Percentiles rank a stretch among this genome's conserved stretches.
phyloP scores from a whole-genome alignment of 2,888 invertebrate species.

The Synanthedon vespiformis region DNA sequence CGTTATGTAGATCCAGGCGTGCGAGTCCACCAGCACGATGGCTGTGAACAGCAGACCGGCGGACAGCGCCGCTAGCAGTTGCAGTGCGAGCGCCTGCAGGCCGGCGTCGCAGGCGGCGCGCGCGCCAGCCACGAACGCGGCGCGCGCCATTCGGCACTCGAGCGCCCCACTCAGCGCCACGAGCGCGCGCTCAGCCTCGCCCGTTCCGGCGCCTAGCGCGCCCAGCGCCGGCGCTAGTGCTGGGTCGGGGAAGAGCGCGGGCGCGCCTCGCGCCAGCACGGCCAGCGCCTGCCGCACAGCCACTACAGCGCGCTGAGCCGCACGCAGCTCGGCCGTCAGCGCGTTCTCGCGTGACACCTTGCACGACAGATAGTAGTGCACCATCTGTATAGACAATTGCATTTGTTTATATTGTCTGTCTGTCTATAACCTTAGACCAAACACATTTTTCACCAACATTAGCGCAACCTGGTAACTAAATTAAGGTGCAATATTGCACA shows the following conservation, averaged over 20 bases:
- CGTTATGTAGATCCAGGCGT: conserved; percentile 96
- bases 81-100: conserved; percentile 83
- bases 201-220: conserved; percentile 81
- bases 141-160: conserved; percentile 86
- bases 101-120: conserved; percentile 87
- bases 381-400: conserved; percentile 42
- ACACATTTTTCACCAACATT: no score
- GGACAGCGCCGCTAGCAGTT: conserved; percentile 86
- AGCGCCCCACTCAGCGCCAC: conserved; percentile 76
- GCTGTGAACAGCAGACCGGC: conserved; percentile 92
- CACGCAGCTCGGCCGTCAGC: conserved; percentile 84
- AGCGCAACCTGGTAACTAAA: no score
- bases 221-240: conserved; percentile 79
- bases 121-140: conserved; percentile 84
- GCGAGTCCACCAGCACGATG: conserved; percentile 94
- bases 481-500: no score
- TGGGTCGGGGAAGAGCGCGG: conserved; percentile 57
- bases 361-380: conserved; percentile 86
- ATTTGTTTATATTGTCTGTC: no score
- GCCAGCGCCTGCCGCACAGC: conserved; percentile 80
- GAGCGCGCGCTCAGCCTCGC: conserved; percentile 79
- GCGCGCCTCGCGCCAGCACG: conserved; percentile 68
- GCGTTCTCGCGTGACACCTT: conserved; percentile 81
- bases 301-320: conserved; percentile 78
- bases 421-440: no score